Percentiles rank a stretch among this genome's conserved stretches.
Evolutionary conservation across 2,888 invertebrate species (phyloP).

Genomic region (Noctua pronuba): DNA sequence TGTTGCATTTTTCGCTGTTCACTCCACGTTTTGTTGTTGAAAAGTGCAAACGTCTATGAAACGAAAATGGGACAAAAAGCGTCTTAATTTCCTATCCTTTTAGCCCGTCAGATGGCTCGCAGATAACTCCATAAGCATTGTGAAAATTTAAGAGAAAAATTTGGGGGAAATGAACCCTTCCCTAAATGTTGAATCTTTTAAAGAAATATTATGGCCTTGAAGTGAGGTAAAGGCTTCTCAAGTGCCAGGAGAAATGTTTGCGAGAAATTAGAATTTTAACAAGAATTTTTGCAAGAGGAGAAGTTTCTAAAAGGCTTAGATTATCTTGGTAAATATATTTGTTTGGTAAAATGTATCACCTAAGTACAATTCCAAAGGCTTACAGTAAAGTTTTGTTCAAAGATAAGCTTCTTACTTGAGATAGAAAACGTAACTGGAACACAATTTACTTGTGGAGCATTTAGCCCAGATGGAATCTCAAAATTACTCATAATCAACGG

Average conservation of each 20-base stretch:
- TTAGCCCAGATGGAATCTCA: constrained; percentile 25
- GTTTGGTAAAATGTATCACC: constrained; percentile 45
- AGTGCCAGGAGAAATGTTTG: constrained; percentile 57
- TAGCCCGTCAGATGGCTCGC: constrained; percentile 69
- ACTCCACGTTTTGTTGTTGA: constrained; percentile 78
- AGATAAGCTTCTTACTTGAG: constrained; percentile 44
- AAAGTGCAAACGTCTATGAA: constrained; percentile 83
- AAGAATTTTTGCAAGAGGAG: constrained; percentile 49
- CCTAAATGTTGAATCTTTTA: constrained; percentile 48
- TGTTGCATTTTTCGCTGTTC: constrained; percentile 82
- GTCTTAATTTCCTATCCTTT: constrained; percentile 84
- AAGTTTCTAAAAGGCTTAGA: constrained; percentile 53
- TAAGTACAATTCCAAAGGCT: constrained; percentile 35
- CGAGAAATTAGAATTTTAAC: constrained; percentile 63
- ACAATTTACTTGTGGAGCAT: constrained; percentile 29
- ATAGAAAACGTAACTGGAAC: constrained; percentile 7
- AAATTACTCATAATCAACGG: constrained; percentile 33
- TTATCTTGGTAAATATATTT: constrained; percentile 59
- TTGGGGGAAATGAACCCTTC: constrained; percentile 64
- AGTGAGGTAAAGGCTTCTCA: constrained; percentile 54
- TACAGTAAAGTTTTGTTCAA: constrained; percentile 30
- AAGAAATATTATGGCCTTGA: constrained; percentile 59
- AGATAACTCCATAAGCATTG: constrained; percentile 64
- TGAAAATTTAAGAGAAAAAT: constrained; percentile 60
- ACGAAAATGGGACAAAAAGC: constrained; percentile 81